These are phyloP conservation scores for Pararge aegeria DNA, from an alignment of 1,140 invertebrate genomes.

Conservation along the genomic window DNA sequence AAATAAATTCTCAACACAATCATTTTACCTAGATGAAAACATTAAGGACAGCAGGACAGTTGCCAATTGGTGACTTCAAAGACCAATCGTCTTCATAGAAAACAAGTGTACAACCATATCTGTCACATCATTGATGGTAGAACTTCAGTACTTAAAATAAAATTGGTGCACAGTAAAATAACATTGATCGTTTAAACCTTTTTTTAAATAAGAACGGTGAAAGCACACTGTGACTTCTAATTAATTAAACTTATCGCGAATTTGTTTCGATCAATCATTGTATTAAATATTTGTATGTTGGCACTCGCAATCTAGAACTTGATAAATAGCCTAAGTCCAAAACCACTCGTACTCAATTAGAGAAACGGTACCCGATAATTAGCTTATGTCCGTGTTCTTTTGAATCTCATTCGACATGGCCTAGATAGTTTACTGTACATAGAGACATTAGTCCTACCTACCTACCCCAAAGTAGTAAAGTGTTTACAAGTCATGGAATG, in stretches of 20 bases:
- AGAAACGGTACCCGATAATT: constrained; percentile 11
- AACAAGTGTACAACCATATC: no score
- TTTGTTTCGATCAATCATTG: constrained; percentile 8
- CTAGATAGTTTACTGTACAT: constrained; percentile 6
- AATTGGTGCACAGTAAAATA: no score
- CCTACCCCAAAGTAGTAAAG: not conserved
- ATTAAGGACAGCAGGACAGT: no score
- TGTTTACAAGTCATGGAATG: no score
- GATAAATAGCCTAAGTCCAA: constrained; percentile 8
- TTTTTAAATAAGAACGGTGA: not conserved
- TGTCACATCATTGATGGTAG: no score
- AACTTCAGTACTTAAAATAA: no score
- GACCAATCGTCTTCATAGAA: no score
- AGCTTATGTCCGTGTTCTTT: constrained; percentile 4
- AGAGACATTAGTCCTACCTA: no score
- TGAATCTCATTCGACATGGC: constrained; percentile 3
- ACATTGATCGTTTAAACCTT: not conserved
- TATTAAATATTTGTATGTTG: not conserved
- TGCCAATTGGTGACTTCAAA: no score
- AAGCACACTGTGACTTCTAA: not conserved
- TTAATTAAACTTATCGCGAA: not conserved
- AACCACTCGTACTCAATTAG: constrained; percentile 12
- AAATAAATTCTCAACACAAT: no score
- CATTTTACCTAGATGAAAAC: no score
- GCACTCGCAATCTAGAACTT: constrained; percentile 2